phyloP scores from a whole-genome alignment of 2,888 invertebrate genomes.

The Zonitis immaculata region DNA sequence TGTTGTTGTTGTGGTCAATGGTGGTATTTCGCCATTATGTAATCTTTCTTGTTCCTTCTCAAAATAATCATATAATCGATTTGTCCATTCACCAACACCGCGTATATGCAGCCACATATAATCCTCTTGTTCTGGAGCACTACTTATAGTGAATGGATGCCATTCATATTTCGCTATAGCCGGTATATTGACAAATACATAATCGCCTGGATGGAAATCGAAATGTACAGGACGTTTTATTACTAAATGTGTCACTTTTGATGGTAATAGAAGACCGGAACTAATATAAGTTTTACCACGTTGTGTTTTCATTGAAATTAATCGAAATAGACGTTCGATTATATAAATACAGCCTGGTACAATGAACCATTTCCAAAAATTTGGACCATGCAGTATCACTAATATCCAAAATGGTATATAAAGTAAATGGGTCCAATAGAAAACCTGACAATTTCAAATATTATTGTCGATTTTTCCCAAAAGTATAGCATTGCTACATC shows the following conservation, averaged over 20 bases:
- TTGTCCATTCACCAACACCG: slow-evolving; percentile 93
- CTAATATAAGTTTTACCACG: slow-evolving; percentile 86
- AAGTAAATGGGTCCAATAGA: slow-evolving; percentile 90
- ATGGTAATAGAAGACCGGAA: slow-evolving; percentile 80
- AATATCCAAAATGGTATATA: slow-evolving; percentile 86
- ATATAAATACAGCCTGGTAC: slow-evolving; percentile 74
- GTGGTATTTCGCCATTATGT: slow-evolving; percentile 60
- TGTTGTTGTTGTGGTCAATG: slow-evolving; percentile 32
- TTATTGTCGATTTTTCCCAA: no score
- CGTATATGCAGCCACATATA: slow-evolving; percentile 92
- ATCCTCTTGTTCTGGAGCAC: slow-evolving; percentile 89
- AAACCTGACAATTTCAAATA: slow-evolving; percentile 66
- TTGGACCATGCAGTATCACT: slow-evolving; percentile 80
- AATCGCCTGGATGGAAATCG: slow-evolving; percentile 88
- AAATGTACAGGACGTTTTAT: slow-evolving; percentile 83
- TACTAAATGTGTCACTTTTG: slow-evolving; percentile 85
- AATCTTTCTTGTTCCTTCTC: slow-evolving; percentile 74
- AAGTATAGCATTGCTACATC: no score
- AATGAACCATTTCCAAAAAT: slow-evolving; percentile 95
- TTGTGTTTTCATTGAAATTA: slow-evolving; percentile 62
- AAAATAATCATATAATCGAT: slow-evolving; percentile 78
- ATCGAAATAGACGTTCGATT: slow-evolving; percentile 67
- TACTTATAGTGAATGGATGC: slow-evolving; percentile 97
- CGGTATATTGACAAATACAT: slow-evolving; percentile 89
- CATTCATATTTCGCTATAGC: slow-evolving; percentile 89